Evolutionary conservation across 2,888 invertebrate species (phyloP).

Genomic region (Epicampocera succincta): DNA sequence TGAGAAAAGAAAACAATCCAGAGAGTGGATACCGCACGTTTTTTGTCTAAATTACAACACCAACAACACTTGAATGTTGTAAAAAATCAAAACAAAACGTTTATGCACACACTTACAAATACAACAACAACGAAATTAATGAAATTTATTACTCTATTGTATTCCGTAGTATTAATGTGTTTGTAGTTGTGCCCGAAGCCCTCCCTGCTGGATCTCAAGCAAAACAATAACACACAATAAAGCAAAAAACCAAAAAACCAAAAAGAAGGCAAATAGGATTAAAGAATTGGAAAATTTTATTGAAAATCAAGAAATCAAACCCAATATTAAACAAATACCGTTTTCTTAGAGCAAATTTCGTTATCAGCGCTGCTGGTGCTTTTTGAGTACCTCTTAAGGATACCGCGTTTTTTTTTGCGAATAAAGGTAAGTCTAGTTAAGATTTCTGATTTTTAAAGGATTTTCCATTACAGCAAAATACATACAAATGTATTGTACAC

Average conservation of each 20-base stretch:
- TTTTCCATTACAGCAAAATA: too few relatives aligned
- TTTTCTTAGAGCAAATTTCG: neutral
- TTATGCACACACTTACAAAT: neutral
- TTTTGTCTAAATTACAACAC: slow-evolving; percentile 15
- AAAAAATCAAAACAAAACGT: slow-evolving; percentile 49
- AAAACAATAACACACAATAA: slow-evolving; percentile 24
- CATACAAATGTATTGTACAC: too few relatives aligned
- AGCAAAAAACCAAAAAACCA: too few relatives aligned
- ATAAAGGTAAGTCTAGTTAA: too few relatives aligned
- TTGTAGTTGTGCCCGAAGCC: slow-evolving; percentile 23
- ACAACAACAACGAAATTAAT: slow-evolving; percentile 7
- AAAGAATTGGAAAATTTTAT: neutral
- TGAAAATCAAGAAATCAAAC: neutral
- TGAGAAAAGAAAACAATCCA: neutral
- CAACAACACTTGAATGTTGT: neutral
- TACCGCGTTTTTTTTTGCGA: neutral
- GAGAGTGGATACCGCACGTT: slow-evolving; percentile 43
- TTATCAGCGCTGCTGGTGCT: neutral
- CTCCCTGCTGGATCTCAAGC: neutral
- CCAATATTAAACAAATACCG: neutral
- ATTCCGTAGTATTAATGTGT: slow-evolving; percentile 19
- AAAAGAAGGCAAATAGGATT: neutral
- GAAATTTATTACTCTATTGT: slow-evolving; percentile 40
- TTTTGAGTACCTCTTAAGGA: slow-evolving; percentile 27
- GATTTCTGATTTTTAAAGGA: too few relatives aligned